Evolutionary conservation across 1,140 invertebrate species (phyloP).

Genomic region (Ooceraea biroi): DNA sequence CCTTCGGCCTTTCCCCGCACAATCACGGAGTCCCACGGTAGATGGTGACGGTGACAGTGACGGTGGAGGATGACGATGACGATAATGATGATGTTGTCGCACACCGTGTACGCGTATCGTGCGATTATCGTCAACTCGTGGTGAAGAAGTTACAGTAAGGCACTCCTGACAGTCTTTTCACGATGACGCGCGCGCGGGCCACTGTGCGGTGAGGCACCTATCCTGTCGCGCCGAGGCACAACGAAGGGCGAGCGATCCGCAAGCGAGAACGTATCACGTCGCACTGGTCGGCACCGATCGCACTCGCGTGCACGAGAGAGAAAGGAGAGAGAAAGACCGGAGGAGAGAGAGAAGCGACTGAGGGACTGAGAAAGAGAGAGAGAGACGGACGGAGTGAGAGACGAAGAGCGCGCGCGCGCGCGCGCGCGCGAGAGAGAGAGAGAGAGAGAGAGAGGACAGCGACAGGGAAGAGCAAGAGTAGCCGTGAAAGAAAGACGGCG

Average conservation of each 20-base stretch:
- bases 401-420: not conserved
- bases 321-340: not conserved
- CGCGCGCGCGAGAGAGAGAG: too few species aligned
- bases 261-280: constrained; percentile 55
- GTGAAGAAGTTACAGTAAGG: constrained; percentile 21
- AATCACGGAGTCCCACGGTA: not conserved
- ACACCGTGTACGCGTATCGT: constrained; percentile 15
- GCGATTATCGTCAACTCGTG: constrained; percentile 2
- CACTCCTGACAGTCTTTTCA: constrained; percentile 73
- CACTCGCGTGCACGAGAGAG: constrained; percentile 46
- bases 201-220: constrained; percentile 43
- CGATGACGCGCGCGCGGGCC: constrained; percentile 41
- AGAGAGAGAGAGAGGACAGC: too few species aligned
- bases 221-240: constrained; percentile 42
- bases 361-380: not conserved
- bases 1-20: not conserved
- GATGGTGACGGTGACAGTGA: constrained; percentile 10
- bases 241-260: constrained; percentile 38
- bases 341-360: not conserved
- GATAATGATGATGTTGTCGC: not conserved
- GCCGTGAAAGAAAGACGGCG: not conserved
- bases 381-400: not conserved
- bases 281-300: constrained; percentile 60
- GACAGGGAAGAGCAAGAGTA: too few species aligned
- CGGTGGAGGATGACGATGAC: not conserved